Conservation (phyloP, 1,140 invertebrate genomes). For the Drosophila murphyi region DNA sequence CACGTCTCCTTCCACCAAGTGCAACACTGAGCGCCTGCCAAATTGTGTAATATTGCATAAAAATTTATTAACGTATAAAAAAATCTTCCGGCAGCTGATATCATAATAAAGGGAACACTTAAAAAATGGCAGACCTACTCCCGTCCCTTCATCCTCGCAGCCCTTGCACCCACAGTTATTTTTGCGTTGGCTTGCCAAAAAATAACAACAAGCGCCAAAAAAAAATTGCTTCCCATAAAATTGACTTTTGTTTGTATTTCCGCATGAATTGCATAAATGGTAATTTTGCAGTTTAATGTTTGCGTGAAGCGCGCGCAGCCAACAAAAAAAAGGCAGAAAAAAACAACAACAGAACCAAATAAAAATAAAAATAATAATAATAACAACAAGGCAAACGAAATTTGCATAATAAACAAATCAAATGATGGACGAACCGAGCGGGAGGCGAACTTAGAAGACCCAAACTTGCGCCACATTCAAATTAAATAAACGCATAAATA, state of each 20-base stretch:
- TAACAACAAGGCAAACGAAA: constrained; percentile 17
- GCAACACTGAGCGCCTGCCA: constrained; percentile 28
- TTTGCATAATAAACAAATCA: constrained; percentile 63
- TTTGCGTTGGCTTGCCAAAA: constrained; percentile 17
- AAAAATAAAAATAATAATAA: constrained; percentile 45
- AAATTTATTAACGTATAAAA: constrained; percentile 79
- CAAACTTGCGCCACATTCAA: constrained; percentile 47
- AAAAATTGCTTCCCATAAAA: constrained; percentile 64
- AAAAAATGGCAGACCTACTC: constrained; percentile 62
- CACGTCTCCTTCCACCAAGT: neutral
- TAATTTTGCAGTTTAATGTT: constrained; percentile 82
- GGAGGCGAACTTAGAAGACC: constrained; percentile 49
- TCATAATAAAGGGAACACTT: constrained; percentile 77
- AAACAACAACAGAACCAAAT: constrained; percentile 29
- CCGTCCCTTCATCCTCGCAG: neutral
- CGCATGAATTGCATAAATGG: constrained; percentile 82
- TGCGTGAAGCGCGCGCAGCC: constrained; percentile 41
- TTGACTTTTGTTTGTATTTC: constrained; percentile 83
- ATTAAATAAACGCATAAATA: constrained; percentile 82
- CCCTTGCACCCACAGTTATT: constrained; percentile 15
- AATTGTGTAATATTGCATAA: constrained; percentile 81
- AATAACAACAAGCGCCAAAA: constrained; percentile 12
- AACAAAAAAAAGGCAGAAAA: constrained; percentile 33
- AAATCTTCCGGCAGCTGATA: constrained; percentile 77
- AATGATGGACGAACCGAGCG: constrained; percentile 35